Evolutionary conservation across 1,140 invertebrate species (phyloP).

Genomic region (Aradophagus sp.): DNA sequence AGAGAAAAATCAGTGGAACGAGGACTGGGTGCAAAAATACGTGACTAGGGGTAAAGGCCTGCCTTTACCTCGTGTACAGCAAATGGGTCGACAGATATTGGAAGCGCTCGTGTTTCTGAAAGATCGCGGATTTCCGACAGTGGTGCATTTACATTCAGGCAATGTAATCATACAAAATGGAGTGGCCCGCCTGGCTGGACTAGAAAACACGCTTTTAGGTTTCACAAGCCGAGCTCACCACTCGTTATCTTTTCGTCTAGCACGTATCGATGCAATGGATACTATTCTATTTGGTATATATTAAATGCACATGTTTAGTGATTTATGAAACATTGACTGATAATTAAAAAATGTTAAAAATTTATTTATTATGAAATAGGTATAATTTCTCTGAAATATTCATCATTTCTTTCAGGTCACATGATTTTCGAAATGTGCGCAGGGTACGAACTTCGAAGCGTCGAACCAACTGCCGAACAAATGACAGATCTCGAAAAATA

Average conservation of each 20-base stretch:
- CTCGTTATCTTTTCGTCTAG: slow-evolving; percentile 75
- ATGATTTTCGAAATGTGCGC: slow-evolving; percentile 93
- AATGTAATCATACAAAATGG: slow-evolving; percentile 94
- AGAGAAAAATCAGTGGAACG: slow-evolving; percentile 79
- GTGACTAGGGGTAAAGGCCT: slow-evolving; percentile 80
- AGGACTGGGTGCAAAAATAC: slow-evolving; percentile 84
- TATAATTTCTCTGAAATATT: too few relatives aligned
- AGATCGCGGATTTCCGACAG: slow-evolving; percentile 90
- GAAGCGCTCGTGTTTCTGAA: slow-evolving; percentile 91
- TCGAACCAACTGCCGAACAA: slow-evolving; percentile 82
- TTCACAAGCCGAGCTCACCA: slow-evolving; percentile 80
- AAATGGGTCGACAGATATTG: slow-evolving; percentile 90
- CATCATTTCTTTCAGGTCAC: slow-evolving; percentile 76
- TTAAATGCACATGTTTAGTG: too few relatives aligned
- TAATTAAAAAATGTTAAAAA: neutral
- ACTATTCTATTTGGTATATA: slow-evolving; percentile 84
- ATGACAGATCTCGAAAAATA: slow-evolving; percentile 83
- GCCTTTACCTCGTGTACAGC: slow-evolving; percentile 85
- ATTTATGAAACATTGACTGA: neutral
- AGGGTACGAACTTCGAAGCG: slow-evolving; percentile 84
- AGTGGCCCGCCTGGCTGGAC: slow-evolving; percentile 85
- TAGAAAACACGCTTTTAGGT: slow-evolving; percentile 90
- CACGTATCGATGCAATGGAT: slow-evolving; percentile 78
- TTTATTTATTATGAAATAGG: too few relatives aligned
- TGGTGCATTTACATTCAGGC: slow-evolving; percentile 90